A percentile compares a stretch with the other conserved stretches of the same genome.
Evolutionary conservation across 2,888 invertebrate genomes (phyloP).

Genomic region (Diarsia rubi): DNA sequence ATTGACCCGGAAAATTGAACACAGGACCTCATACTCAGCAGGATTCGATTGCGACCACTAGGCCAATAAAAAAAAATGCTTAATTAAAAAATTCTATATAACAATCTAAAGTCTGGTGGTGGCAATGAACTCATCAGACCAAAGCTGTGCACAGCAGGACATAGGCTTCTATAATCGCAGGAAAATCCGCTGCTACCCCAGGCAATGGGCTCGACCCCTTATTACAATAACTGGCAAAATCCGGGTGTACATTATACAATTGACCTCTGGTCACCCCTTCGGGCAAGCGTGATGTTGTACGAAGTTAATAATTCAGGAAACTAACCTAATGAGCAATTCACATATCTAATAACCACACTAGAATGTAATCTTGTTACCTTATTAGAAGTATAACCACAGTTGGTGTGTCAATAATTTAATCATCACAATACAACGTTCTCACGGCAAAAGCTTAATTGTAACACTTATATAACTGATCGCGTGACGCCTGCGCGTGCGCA

Average conservation of each 20-base stretch:
- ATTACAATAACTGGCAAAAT: background rate
- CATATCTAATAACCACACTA: conserved; percentile 14
- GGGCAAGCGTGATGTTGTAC: too few species aligned
- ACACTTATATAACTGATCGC: conserved; percentile 67
- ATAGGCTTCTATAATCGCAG: background rate
- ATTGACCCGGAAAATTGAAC: too few species aligned
- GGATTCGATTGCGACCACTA: too few species aligned
- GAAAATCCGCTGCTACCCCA: background rate
- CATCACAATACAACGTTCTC: conserved; percentile 63
- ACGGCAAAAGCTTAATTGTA: conserved; percentile 65
- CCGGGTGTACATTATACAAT: background rate
- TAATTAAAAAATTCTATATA: too few species aligned
- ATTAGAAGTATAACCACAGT: conserved; percentile 47
- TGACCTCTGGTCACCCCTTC: conserved; percentile 7
- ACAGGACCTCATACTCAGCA: too few species aligned
- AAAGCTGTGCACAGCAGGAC: background rate
- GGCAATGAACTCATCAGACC: background rate
- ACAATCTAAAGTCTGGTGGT: background rate
- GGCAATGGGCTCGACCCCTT: background rate
- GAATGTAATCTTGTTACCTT: conserved; percentile 54
- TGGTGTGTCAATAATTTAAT: conserved; percentile 64
- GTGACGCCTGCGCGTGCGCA: conserved; percentile 61
- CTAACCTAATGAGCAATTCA: conserved; percentile 16
- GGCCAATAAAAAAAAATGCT: too few species aligned
- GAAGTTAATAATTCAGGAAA: conserved; percentile 32